Percentiles rank a stretch among this genome's conserved stretches.
Conservation (phyloP, 2,113 vertebrate genomes). For the Anseranas semipalmata region DNA sequence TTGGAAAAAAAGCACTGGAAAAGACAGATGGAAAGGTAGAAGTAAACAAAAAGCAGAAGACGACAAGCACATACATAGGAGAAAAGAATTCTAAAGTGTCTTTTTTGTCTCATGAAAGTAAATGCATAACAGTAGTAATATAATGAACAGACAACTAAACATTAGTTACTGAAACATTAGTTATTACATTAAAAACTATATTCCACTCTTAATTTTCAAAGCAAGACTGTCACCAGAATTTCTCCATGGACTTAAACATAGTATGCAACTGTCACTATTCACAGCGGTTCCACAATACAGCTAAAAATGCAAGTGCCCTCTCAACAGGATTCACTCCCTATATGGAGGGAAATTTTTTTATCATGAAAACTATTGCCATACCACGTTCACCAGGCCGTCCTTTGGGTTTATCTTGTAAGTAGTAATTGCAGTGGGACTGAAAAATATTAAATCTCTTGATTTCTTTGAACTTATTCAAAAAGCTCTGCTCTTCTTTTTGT, state of each 20-base stretch:
- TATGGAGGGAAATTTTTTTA: not conserved
- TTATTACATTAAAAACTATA: not conserved
- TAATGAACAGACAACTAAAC: not conserved
- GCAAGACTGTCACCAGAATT: not conserved
- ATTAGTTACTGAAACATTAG: not conserved
- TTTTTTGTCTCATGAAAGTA: not conserved
- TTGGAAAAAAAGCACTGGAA: not conserved
- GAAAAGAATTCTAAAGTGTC: not conserved
- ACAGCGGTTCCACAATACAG: not conserved
- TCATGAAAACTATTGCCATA: not conserved
- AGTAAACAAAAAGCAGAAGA: not conserved
- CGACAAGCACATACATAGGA: not conserved
- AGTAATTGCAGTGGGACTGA: constrained; percentile 82
- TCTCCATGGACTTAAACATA: not conserved
- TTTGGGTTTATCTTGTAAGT: constrained; percentile 80
- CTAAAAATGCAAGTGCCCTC: not conserved
- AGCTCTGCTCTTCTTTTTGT: constrained; percentile 92
- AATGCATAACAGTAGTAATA: not conserved
- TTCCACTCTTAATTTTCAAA: not conserved
- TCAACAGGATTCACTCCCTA: not conserved
- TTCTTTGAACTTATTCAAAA: constrained; percentile 86
- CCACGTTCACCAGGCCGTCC: constrained; percentile 65
- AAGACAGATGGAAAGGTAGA: not conserved
- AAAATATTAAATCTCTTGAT: constrained; percentile 77
- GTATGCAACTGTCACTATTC: not conserved